Base-by-base conservation (phyloP, 2,113 vertebrate species). In the Galbula dea region DNA sequence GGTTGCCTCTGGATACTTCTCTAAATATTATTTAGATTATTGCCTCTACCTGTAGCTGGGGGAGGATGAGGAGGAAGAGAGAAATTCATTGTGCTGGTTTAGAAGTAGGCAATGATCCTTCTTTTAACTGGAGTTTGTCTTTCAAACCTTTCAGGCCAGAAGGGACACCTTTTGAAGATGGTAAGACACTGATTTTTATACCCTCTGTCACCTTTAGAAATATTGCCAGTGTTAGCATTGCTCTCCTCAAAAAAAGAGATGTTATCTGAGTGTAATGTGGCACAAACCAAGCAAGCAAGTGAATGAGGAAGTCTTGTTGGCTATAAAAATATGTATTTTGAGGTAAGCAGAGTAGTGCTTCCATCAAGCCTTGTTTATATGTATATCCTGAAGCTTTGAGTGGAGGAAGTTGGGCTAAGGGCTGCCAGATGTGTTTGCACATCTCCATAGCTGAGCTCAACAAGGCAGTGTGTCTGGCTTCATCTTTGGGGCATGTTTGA, bases 141-240 rank as follows among this genome's bases (percentile, higher is more conserved):
- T 84, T 89, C 14, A 82, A 86, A 90, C 46, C 27, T 97, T 98
- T 77, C 97, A 99, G 99, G 97, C 99, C 99, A 85, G 99, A 99
- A 97, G 99, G 98, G 88, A 99, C 99, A 61, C 99, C 99, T 74
- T 99, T 99, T 98, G 99, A 99, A 98, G 99, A 99, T 97, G 99
- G 99, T 99, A 97, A 98, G 99, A 97, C 18, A 19, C 88, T 81
- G 34, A 59, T 79, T 86, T 59, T 48, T 77, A 6, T 80, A 14
- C 88, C 72, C 67, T 59, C 78, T 27, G 43, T 72, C 27, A 36
- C 30, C 88, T 57, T 66, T 21, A 10, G 10, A 75, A 67, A 37
- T 54, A 8, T 51, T 86, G 19, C 12, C 39, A n/a, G 5, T 36
- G 36, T 61, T 82, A 48, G 80, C 15, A 36, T 41, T 23, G 20